phyloP scores from a whole-genome alignment of 2,888 invertebrate species.

The Ochlodes sylvanus region DNA sequence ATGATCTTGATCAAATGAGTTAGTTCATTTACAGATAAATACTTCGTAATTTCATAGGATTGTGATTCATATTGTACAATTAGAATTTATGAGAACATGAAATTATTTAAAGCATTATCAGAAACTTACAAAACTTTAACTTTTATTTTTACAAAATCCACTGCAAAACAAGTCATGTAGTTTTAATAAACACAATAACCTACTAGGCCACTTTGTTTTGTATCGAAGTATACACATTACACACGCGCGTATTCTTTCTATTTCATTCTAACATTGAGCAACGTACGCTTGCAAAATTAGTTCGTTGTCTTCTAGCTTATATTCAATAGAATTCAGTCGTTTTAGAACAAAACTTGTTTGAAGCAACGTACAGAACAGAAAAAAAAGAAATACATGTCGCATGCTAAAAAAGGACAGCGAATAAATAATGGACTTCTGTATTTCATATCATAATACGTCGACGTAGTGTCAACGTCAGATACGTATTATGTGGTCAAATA shows the following conservation, averaged over 20 bases:
- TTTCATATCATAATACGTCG: slow-evolving; percentile 43
- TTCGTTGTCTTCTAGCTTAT: slow-evolving; percentile 16
- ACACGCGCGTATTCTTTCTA: slow-evolving; percentile 28
- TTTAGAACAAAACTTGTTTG: slow-evolving; percentile 13
- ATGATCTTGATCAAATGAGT: slow-evolving; percentile 42
- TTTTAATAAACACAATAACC: slow-evolving; percentile 31
- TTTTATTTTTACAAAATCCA: slow-evolving; percentile 22
- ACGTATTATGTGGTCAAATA: slow-evolving; percentile 66
- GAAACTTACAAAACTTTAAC: slow-evolving; percentile 32
- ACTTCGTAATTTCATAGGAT: slow-evolving; percentile 8
- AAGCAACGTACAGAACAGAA: not conserved
- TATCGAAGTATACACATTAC: slow-evolving; percentile 13
- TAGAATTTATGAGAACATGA: not conserved
- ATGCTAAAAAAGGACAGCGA: slow-evolving; percentile 20
- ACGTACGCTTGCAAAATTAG: slow-evolving; percentile 16
- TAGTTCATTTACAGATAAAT: slow-evolving; percentile 49
- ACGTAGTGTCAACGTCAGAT: slow-evolving; percentile 67
- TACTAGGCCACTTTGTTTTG: slow-evolving; percentile 33
- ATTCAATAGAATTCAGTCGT: not conserved
- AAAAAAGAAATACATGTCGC: slow-evolving; percentile 11
- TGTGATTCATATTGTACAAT: not conserved
- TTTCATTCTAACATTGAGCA: slow-evolving; percentile 35
- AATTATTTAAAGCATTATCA: slow-evolving; percentile 8
- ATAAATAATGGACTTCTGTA: slow-evolving; percentile 37
- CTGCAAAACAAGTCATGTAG: slow-evolving; percentile 34